These are phyloP conservation scores for Leucopternis melanops DNA, from an alignment of 2,113 vertebrate genomes.

Conservation along the genomic window DNA sequence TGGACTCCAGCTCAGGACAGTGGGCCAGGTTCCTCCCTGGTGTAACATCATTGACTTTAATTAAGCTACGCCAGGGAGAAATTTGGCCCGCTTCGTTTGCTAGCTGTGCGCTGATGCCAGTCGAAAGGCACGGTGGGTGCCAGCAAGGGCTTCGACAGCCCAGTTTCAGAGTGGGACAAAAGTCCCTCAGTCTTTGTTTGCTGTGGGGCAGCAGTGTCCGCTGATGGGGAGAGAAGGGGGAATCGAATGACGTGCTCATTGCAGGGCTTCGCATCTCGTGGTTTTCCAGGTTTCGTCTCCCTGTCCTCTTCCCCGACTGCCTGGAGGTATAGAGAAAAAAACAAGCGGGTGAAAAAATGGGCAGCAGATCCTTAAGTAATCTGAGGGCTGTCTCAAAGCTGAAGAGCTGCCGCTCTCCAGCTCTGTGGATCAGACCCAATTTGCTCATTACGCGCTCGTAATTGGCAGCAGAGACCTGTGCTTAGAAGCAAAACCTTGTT, in stretches of 20 bases:
- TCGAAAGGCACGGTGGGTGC: neutral
- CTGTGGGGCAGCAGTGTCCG: neutral
- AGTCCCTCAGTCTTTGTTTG: neutral
- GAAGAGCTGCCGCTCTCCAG: neutral
- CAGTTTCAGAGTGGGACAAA: neutral
- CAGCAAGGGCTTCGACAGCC: neutral
- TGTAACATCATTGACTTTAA: constrained; percentile 54
- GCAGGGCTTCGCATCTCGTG: accelerated
- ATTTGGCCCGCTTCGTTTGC: neutral
- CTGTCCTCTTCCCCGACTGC: neutral
- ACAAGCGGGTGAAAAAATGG: accelerated
- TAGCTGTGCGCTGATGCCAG: neutral
- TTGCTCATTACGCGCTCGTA: neutral
- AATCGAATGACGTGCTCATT: accelerated
- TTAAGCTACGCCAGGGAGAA: constrained; percentile 23
- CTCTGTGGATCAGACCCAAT: neutral
- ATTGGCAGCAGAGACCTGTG: accelerated
- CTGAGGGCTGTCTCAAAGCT: accelerated
- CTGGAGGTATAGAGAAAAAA: neutral
- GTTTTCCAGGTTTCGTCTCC: neutral
- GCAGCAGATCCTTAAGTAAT: neutral
- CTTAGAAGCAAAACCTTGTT: neutral
- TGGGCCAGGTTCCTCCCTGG: constrained; percentile 59
- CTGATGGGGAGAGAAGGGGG: neutral
- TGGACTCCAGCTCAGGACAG: constrained; percentile 35